Percentiles rank a stretch among this genome's conserved stretches.
Evolutionary conservation across 2,797 vertebrate genomes (phyloP).

Genomic region (Coccyzus lansbergi): DNA sequence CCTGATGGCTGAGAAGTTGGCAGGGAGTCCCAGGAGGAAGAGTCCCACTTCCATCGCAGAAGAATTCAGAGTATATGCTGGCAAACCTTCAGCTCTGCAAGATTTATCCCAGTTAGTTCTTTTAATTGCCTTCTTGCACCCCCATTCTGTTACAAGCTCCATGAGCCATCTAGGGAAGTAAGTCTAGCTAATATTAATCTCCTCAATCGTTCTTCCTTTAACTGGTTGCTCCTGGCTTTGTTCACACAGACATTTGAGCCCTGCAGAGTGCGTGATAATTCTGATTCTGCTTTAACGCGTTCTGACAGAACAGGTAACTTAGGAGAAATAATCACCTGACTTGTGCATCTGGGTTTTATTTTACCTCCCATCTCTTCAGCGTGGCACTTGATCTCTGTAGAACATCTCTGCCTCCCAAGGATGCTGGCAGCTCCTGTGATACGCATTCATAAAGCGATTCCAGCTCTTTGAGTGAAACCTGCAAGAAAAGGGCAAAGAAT

Average conservation of each 20-base stretch:
- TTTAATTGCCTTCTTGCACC: slow-evolving; percentile 64
- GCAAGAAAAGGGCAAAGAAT: slow-evolving; percentile 48
- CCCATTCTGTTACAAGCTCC: slow-evolving; percentile 23
- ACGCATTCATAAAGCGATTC: background rate
- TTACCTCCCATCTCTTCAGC: background rate
- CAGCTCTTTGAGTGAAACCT: slow-evolving; percentile 23
- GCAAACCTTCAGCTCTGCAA: slow-evolving; percentile 44
- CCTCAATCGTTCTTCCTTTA: slow-evolving; percentile 24
- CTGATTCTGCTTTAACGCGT: background rate
- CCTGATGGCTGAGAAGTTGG: slow-evolving; percentile 48
- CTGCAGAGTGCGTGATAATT: background rate
- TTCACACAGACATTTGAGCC: slow-evolving; percentile 3
- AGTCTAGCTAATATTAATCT: slow-evolving; percentile 24
- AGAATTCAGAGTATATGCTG: slow-evolving; percentile 30
- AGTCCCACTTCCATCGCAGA: slow-evolving; percentile 1
- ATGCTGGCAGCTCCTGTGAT: background rate
- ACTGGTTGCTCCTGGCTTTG: slow-evolving; percentile 23
- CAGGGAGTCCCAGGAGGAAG: slow-evolving; percentile 40
- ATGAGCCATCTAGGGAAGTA: slow-evolving; percentile 46
- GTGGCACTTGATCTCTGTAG: background rate
- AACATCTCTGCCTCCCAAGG: background rate
- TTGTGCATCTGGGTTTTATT: background rate
- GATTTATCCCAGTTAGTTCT: slow-evolving; percentile 56
- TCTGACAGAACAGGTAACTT: background rate
- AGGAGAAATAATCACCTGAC: background rate